Conservation (phyloP, 2,888 invertebrate genomes). For the Portevinia maculata region DNA sequence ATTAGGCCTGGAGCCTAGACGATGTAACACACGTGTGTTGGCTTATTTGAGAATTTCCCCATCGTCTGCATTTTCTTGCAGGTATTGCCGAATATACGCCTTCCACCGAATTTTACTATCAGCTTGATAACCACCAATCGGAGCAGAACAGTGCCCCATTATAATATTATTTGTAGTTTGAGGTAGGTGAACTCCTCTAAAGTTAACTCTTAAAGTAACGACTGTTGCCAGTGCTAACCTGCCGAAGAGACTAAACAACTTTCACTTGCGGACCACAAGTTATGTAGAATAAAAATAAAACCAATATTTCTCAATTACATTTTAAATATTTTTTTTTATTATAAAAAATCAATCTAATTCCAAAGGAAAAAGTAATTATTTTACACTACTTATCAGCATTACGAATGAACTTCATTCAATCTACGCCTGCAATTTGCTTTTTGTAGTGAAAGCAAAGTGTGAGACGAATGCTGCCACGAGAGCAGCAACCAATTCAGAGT, state of each 20-base stretch:
- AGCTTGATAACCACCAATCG: too few relatives aligned
- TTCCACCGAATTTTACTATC: too few relatives aligned
- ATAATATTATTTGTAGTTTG: too few relatives aligned
- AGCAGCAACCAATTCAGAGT: conserved; percentile 95
- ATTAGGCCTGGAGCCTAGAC: too few relatives aligned
- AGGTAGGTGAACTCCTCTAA: too few relatives aligned
- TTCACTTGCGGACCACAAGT: not conserved
- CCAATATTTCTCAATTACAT: not conserved
- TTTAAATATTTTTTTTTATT: conserved; percentile 56
- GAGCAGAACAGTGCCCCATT: too few relatives aligned
- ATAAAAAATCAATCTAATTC: conserved; percentile 49
- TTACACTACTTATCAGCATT: conserved; percentile 40
- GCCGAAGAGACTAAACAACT: not conserved
- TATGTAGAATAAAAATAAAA: not conserved
- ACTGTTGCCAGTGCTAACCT: not conserved
- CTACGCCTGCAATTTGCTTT: conserved; percentile 90
- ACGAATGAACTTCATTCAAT: conserved; percentile 82
- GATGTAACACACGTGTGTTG: too few relatives aligned
- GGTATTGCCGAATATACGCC: too few relatives aligned
- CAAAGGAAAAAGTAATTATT: conserved; percentile 35
- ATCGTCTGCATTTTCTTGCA: too few relatives aligned
- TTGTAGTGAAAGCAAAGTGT: conserved; percentile 93
- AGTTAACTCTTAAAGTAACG: too few relatives aligned
- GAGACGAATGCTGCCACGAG: conserved; percentile 90
- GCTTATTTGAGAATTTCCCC: too few relatives aligned